These are phyloP conservation scores for Hormiphora californensis DNA, from an alignment of 37 sponge, comb jelly and placozoan species.

Conservation along the genomic window DNA sequence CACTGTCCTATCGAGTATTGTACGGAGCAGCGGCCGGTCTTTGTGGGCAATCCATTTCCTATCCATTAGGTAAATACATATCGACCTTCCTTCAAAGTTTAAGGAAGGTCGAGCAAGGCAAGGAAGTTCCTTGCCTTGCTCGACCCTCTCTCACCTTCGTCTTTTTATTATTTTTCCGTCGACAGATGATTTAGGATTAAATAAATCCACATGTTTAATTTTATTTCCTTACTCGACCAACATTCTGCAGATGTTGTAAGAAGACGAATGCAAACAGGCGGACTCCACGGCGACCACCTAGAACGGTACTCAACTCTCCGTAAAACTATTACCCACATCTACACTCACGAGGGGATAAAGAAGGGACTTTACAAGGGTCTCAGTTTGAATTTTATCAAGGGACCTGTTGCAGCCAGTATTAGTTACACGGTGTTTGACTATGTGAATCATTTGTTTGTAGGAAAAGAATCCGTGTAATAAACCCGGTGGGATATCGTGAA, in stretches of 20 bases:
- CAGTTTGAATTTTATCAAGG: conserved; percentile 12
- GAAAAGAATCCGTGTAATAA: background rate
- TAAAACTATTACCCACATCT: background rate
- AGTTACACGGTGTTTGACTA: conserved; percentile 42
- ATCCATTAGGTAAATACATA: no score
- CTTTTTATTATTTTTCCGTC: no score
- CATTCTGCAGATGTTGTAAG: background rate
- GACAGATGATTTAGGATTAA: no score
- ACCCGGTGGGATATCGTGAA: no score
- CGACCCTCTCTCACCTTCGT: no score
- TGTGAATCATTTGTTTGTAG: background rate
- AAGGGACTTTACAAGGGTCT: conserved; percentile 25
- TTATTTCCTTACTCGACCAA: no score
- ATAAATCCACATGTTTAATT: no score
- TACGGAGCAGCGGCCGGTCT: conserved; percentile 1
- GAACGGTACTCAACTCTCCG: background rate
- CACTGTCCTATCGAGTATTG: background rate
- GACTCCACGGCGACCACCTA: conserved; percentile 2
- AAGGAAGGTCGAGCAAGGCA: no score
- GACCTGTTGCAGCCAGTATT: conserved; percentile 23
- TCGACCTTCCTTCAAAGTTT: no score
- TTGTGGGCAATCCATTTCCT: conserved; percentile 12
- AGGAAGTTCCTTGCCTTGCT: no score
- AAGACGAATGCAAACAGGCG: conserved; percentile 22
- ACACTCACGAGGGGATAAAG: background rate